Base-by-base conservation (phyloP, 2,113 vertebrate genomes). In the Nasalis larvatus region DNA sequence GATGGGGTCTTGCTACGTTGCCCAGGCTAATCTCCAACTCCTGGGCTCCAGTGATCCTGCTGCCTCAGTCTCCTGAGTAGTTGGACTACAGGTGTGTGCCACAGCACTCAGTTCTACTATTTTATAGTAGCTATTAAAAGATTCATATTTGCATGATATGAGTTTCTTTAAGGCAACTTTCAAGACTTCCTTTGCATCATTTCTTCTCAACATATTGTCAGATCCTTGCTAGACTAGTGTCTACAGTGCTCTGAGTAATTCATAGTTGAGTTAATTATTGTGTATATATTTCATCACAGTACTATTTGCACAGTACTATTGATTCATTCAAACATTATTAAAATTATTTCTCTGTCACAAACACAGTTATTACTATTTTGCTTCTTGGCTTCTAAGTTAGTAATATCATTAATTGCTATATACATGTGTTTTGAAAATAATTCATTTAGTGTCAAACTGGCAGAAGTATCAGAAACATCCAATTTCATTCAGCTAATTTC, bases 401-500 rank as follows among this genome's bases (percentile, higher is more conserved):
- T 56, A 68, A 96, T 69, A 86, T 27, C 76, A 60, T 85, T 92
- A 82, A 91, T 76, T 88, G 32, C 77, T 45, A 47, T 12, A 63
- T 11, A 52, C 10, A 20, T 56, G 17, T 76, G 13, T 63, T 97
- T 87, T 49, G 21, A 35, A 17, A 54, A 86, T 94, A 92, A 91
- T 91, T 58, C 89, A 66, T 71, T 92, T 92, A n/a, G 37, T 25
- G 88, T 95, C 63, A 95, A n/a, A 89, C 30, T 88, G 73, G 37
- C 13, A 85, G 69, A 69, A 27, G 35, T 87, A 89, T 96, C 66
- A 95, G 54, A 94, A 88, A 77, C 17, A 96, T 56, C 35, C 25
- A 85, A 86, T 94, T 96, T 84, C 68, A 86, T 86, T 82, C 77
- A 85, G 60, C 45, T 96, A 77, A 97, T 91, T 84, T 92, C 68